Evolutionary conservation across 2,113 vertebrate genomes (phyloP).

Genomic region (Chionodraco myersi): DNA sequence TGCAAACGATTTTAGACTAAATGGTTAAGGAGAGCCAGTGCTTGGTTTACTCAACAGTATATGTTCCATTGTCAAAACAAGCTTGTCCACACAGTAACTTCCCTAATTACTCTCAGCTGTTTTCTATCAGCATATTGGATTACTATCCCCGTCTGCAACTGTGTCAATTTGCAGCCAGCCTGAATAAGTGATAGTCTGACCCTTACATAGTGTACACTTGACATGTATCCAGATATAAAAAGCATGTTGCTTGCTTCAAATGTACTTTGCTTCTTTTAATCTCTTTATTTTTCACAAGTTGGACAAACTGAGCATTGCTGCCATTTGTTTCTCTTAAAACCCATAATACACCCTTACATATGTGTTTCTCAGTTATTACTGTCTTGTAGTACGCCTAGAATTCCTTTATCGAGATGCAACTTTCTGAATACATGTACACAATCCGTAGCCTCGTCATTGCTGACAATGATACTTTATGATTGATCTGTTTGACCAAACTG

Average conservation of each 20-base stretch:
- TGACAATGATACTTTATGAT: neutral
- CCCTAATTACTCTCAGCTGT: conserved; percentile 56
- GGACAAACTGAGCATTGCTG: neutral
- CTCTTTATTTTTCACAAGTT: neutral
- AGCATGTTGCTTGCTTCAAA: neutral
- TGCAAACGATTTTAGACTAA: neutral
- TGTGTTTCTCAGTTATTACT: neutral
- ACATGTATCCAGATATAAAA: neutral
- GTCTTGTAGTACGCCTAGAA: neutral
- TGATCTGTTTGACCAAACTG: neutral
- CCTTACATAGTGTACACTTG: neutral
- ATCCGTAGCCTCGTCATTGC: too few relatives aligned
- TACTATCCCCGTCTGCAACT: conserved; percentile 27
- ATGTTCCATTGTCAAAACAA: conserved; percentile 36
- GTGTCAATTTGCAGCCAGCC: conserved; percentile 33
- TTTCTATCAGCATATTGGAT: conserved; percentile 55
- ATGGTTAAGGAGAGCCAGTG: neutral
- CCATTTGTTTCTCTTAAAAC: neutral
- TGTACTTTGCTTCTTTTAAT: neutral
- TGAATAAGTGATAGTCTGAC: conserved; percentile 12
- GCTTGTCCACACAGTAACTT: conserved; percentile 31
- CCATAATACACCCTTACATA: neutral
- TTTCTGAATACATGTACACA: neutral
- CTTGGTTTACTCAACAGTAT: conserved; percentile 22
- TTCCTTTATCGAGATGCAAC: neutral